These are phyloP conservation scores for Malthinus seriepunctatus DNA, from an alignment of 2,888 invertebrate species.

Conservation along the genomic window DNA sequence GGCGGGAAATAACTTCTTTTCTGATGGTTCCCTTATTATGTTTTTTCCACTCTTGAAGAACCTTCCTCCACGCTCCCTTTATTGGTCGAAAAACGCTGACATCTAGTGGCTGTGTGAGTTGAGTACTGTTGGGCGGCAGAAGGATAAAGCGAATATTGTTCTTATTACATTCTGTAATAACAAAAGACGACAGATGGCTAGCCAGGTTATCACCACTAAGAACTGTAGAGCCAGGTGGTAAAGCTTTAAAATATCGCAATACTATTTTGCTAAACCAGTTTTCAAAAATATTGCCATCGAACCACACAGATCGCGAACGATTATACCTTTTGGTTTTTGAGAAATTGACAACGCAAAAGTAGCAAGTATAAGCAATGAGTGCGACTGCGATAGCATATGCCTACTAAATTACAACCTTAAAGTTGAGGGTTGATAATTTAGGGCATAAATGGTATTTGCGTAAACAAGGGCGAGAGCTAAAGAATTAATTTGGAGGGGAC, in stretches of 20 bases:
- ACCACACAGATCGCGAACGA: not conserved
- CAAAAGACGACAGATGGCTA: not conserved
- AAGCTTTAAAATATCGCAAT: not conserved
- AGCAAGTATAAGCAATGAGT: too few species aligned
- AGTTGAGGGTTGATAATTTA: too few species aligned
- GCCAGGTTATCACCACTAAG: not conserved
- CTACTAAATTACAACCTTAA: too few species aligned
- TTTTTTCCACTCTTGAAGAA: not conserved
- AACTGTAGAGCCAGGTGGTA: not conserved
- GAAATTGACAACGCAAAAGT: too few species aligned
- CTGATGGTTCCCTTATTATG: not conserved
- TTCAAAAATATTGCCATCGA: not conserved
- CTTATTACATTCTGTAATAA: not conserved
- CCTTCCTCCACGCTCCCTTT: not conserved
- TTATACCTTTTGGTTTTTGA: too few species aligned
- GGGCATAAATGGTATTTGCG: too few species aligned
- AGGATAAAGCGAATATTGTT: not conserved
- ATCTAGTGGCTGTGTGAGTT: too few species aligned
- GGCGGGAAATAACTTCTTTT: not conserved
- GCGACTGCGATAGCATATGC: too few species aligned
- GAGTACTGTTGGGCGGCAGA: not conserved
- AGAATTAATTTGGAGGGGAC: too few species aligned
- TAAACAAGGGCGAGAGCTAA: too few species aligned
- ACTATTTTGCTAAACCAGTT: not conserved
- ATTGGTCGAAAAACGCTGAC: not conserved